phyloP scores from a whole-genome alignment of 2,113 vertebrate genomes.

The Pluvianellus socialis region DNA sequence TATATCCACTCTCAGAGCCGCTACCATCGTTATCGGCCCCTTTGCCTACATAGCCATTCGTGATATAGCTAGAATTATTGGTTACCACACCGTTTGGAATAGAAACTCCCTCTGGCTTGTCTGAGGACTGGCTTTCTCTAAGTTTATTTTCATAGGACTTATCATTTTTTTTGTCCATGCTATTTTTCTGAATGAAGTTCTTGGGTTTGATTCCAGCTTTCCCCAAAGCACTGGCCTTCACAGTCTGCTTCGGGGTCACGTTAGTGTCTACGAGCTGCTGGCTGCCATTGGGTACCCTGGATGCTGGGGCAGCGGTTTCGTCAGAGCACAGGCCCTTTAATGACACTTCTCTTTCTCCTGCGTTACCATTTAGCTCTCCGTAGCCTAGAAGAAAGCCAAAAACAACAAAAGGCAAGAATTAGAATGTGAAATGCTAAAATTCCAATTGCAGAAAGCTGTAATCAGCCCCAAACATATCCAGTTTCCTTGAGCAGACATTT shows the following conservation, averaged over 20 bases:
- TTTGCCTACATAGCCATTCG: conserved; percentile 91
- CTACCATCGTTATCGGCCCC: conserved; percentile 91
- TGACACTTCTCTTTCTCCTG: conserved; percentile 76
- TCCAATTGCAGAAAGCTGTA: conserved; percentile 9
- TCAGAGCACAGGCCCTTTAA: conserved; percentile 74
- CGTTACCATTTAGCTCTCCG: conserved; percentile 80
- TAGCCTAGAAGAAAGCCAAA: conserved; percentile 72
- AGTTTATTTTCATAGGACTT: conserved; percentile 85
- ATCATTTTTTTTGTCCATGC: conserved; percentile 93
- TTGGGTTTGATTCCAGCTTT: conserved; percentile 87
- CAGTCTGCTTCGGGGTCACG: conserved; percentile 68
- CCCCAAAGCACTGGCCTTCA: conserved; percentile 76
- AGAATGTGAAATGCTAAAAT: background rate
- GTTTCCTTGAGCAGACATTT: background rate
- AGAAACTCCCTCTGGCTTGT: conserved; percentile 83
- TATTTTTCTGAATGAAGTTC: conserved; percentile 86
- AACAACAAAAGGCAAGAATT: conserved; percentile 33
- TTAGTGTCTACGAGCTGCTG: conserved; percentile 75
- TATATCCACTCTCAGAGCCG: conserved; percentile 93
- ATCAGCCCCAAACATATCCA: background rate
- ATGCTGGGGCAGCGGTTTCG: conserved; percentile 69
- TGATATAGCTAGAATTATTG: conserved; percentile 81
- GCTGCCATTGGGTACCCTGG: conserved; percentile 80
- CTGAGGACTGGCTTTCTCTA: conserved; percentile 80
- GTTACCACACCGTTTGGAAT: conserved; percentile 89